Percentiles rank a stretch among this genome's conserved stretches.
These are phyloP conservation scores for Notocelia uddmanniana DNA, from an alignment of 2,888 invertebrate genomes.

Conservation along the genomic window DNA sequence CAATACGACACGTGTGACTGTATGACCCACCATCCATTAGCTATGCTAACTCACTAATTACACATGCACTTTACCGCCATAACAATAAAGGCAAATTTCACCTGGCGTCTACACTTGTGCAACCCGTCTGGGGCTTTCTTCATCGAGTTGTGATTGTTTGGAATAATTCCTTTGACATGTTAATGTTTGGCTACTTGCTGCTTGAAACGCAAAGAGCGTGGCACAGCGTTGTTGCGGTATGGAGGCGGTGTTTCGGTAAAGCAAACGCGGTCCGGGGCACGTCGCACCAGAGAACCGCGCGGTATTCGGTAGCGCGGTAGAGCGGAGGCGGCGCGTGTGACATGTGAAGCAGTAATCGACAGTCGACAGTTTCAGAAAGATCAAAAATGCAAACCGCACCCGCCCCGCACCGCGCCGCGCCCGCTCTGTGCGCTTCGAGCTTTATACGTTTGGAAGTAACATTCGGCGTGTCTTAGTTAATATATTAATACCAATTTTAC, in stretches of 20 bases:
- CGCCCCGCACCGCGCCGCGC: no score
- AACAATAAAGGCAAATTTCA: conserved; percentile 25
- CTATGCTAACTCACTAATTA: conserved; percentile 18
- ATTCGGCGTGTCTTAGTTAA: neutral
- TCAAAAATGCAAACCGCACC: no score
- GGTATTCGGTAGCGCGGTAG: no score
- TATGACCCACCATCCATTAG: conserved; percentile 23
- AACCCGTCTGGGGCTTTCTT: conserved; percentile 11
- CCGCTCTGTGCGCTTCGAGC: no score
- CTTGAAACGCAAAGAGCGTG: no score
- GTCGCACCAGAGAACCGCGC: no score
- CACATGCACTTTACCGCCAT: conserved; percentile 3
- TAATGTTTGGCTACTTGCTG: conserved; percentile 33
- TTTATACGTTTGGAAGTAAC: neutral
- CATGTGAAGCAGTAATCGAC: no score
- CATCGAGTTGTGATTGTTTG: conserved; percentile 18
- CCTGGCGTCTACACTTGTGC: conserved; percentile 10
- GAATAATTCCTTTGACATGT: conserved; percentile 37
- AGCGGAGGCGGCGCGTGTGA: no score
- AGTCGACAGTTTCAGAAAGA: no score
- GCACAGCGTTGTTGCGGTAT: no score
- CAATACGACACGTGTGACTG: conserved; percentile 25
- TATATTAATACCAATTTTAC: neutral
- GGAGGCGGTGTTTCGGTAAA: no score
- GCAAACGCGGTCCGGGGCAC: no score